Conservation (phyloP, 1,140 invertebrate species). For the Heliconius melpomene region DNA sequence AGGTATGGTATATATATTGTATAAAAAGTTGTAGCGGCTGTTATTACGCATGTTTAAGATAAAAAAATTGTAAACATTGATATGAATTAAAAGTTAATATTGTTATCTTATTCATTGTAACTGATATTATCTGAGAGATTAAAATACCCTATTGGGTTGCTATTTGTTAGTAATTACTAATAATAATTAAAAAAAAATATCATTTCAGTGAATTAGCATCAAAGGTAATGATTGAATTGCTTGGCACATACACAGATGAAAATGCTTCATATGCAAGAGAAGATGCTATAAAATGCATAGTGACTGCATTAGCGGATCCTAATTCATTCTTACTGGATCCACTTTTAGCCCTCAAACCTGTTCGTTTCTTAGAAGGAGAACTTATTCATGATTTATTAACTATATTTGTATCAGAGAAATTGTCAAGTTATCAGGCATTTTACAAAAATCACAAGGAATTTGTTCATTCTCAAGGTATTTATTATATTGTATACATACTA, state of each 20-base stretch:
- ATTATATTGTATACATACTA: background rate
- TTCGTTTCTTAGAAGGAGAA: conserved; percentile 97
- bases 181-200: background rate
- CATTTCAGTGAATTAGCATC: conserved; percentile 91
- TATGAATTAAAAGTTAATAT: too few relatives aligned
- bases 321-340: conserved; percentile 97
- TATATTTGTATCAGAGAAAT: conserved; percentile 97
- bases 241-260: conserved; percentile 97
- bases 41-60: too few relatives aligned
- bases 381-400: conserved; percentile 97
- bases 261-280: conserved; percentile 97
- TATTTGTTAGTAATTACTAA: too few relatives aligned
- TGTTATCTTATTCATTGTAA: too few relatives aligned
- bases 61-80: too few relatives aligned
- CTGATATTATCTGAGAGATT: too few relatives aligned
- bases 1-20: conserved; percentile 60
- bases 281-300: conserved; percentile 98
- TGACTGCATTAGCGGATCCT: conserved; percentile 96
- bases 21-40: background rate
- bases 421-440: conserved; percentile 94
- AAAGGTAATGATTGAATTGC: conserved; percentile 97
- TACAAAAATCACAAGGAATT: conserved; percentile 97
- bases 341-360: conserved; percentile 94
- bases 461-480: conserved; percentile 90
- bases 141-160: too few relatives aligned